These are phyloP conservation scores for Orthosia gothica DNA, from an alignment of 2,888 invertebrate genomes.

Conservation along the genomic window DNA sequence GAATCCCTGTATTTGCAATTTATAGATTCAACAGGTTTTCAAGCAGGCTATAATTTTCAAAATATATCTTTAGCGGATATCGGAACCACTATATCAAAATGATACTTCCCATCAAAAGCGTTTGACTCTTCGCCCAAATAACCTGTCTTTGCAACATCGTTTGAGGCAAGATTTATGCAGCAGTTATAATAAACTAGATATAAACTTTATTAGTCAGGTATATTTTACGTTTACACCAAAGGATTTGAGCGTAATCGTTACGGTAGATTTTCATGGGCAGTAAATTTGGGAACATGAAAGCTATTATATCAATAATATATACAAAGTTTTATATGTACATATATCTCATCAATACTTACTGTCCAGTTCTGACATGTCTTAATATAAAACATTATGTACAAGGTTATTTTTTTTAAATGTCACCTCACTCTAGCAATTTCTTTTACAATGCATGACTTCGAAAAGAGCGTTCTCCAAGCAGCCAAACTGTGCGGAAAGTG, in stretches of 20 bases:
- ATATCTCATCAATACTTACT: no score
- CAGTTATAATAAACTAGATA: constrained; percentile 22
- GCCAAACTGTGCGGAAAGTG: no score
- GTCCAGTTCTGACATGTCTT: no score
- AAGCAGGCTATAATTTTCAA: constrained; percentile 9
- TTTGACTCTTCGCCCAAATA: constrained; percentile 34
- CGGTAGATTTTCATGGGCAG: constrained; percentile 15
- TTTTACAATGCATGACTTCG: no score
- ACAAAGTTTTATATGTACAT: neutral
- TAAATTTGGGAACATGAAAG: constrained; percentile 39
- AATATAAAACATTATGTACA: no score
- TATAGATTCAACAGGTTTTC: neutral
- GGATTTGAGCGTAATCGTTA: constrained; percentile 7
- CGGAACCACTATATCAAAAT: constrained; percentile 32
- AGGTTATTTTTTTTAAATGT: no score
- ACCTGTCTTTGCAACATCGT: constrained; percentile 26
- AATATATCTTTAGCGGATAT: constrained; percentile 14
- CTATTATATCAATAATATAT: constrained; percentile 10
- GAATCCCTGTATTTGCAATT: no score
- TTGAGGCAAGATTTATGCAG: constrained; percentile 43
- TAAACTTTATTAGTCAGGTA: constrained; percentile 48
- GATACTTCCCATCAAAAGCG: constrained; percentile 54
- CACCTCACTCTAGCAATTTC: no score
- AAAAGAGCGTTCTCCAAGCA: no score
- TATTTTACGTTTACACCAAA: constrained; percentile 39